Evolutionary conservation across 35 echinoderm and acorn worm genomes (phyloP).

Genomic region (Stichopus chloronotus): DNA sequence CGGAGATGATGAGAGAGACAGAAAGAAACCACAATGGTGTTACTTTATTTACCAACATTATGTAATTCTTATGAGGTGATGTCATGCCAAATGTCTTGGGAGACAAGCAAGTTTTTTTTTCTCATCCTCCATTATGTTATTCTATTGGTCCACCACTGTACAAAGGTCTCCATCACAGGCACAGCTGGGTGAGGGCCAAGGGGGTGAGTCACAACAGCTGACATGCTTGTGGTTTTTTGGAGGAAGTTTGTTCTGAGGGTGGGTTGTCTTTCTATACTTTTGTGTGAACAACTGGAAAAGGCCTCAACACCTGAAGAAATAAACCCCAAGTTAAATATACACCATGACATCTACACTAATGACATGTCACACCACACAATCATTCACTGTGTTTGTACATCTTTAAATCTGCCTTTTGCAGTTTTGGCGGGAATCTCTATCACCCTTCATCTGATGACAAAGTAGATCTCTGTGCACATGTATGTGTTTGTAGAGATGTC

Average conservation of each 20-base stretch:
- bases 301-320: constrained; percentile 31
- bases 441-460: too few species aligned
- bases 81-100: background rate
- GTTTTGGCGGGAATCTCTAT: too few species aligned
- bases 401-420: too few species aligned
- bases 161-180: background rate
- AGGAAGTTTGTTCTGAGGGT: constrained; percentile 19
- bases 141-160: background rate
- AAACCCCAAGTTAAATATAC: background rate
- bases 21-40: background rate
- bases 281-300: constrained; percentile 25
- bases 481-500: too few species aligned
- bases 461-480: too few species aligned
- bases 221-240: constrained; percentile 42
- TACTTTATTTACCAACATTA: background rate
- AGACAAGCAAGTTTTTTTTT: background rate
- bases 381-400: too few species aligned
- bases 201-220: constrained; percentile 37
- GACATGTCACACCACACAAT: too few species aligned
- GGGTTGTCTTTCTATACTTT: background rate
- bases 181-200: background rate
- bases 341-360: too few species aligned
- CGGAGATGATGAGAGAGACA: background rate
- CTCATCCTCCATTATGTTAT: background rate
- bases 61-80: background rate